phyloP scores from a whole-genome alignment of 2,888 invertebrate species.

The Harmothoe impar region DNA sequence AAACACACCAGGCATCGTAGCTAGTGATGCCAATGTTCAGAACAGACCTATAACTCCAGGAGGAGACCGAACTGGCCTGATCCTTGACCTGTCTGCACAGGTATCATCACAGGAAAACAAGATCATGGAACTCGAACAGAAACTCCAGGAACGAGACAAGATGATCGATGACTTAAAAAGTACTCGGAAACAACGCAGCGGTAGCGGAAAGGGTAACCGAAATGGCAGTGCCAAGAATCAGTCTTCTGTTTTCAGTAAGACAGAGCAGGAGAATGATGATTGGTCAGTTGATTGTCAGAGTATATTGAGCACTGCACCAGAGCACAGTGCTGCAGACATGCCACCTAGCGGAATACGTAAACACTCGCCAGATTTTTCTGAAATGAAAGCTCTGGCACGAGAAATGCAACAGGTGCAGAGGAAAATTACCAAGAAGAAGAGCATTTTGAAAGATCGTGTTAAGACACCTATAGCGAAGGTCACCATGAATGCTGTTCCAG shows the following conservation, averaged over 20 bases:
- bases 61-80: slow-evolving; percentile 70
- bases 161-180: slow-evolving; percentile 67
- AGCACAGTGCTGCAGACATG: neutral
- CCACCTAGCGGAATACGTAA: neutral
- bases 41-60: neutral
- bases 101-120: slow-evolving; percentile 75
- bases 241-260: neutral
- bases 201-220: neutral
- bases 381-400: slow-evolving; percentile 47
- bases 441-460: neutral
- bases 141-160: slow-evolving; percentile 72
- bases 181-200: neutral
- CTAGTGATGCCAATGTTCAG: no score
- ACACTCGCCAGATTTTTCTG: slow-evolving; percentile 23
- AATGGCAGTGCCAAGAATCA: slow-evolving; percentile 11
- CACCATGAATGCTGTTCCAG: slow-evolving; percentile 43
- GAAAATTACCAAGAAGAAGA: slow-evolving; percentile 51
- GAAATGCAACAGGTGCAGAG: slow-evolving; percentile 42
- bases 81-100: slow-evolving; percentile 77
- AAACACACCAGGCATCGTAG: no score
- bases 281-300: neutral
- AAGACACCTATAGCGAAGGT: neutral
- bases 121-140: slow-evolving; percentile 73
- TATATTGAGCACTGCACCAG: neutral
- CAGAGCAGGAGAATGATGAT: neutral